phyloP scores from a whole-genome alignment of 2,888 invertebrate species.

The Parasteatoda lunata region DNA sequence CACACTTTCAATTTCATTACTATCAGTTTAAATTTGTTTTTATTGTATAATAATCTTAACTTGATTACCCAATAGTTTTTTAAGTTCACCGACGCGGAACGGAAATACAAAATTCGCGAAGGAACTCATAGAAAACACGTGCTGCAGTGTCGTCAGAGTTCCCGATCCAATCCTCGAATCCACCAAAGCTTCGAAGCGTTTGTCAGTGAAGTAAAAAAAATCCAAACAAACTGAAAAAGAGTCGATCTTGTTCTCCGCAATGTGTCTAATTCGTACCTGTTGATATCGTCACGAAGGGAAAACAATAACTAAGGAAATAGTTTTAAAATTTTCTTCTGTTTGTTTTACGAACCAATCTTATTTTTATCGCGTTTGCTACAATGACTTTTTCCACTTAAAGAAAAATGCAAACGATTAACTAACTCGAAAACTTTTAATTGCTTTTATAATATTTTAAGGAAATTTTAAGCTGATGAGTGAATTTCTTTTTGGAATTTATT shows the following conservation, averaged over 20 bases:
- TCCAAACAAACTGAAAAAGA: constrained; percentile 40
- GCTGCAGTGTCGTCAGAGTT: constrained; percentile 13
- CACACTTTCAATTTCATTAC: no score
- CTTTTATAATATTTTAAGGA: not conserved
- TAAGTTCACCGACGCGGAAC: not conserved
- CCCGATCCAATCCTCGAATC: constrained; percentile 14
- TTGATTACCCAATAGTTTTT: not conserved
- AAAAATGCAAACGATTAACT: not conserved
- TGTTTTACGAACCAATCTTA: not conserved
- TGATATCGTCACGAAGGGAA: constrained; percentile 16
- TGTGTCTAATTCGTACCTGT: not conserved
- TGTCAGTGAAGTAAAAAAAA: constrained; percentile 22
- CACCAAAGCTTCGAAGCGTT: constrained; percentile 4
- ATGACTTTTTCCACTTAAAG: not conserved
- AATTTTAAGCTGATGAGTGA: not conserved
- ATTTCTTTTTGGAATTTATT: not conserved
- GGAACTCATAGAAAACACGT: constrained; percentile 10
- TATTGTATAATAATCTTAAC: no score
- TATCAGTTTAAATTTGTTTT: no score
- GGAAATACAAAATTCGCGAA: not conserved
- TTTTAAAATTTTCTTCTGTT: not conserved
- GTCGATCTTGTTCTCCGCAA: constrained; percentile 1
- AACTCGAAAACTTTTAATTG: not conserved
- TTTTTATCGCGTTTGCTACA: not conserved
- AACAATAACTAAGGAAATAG: not conserved